Percentiles rank a stretch among this genome's conserved stretches.
phyloP scores from a whole-genome alignment of 1,140 invertebrate genomes.

The Drosophila oshimai region DNA sequence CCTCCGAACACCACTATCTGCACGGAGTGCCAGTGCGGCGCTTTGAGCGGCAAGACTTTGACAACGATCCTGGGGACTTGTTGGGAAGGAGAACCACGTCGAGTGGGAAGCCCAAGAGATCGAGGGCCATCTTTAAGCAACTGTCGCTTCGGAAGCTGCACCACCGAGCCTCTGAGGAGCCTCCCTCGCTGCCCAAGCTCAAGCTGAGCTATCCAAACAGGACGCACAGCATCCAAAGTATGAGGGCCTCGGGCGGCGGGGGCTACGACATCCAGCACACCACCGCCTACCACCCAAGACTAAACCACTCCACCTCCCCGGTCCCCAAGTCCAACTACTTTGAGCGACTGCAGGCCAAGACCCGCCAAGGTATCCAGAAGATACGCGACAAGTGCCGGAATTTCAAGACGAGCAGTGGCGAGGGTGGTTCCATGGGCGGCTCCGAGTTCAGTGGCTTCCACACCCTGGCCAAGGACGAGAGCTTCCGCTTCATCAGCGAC shows the following conservation, averaged over 20 bases:
- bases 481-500: slow-evolving; percentile 79
- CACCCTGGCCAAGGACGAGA: slow-evolving; percentile 73
- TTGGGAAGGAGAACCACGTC: not conserved
- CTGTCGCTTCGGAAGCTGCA: slow-evolving; percentile 61
- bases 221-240: slow-evolving; percentile 76
- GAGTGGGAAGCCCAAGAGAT: slow-evolving; percentile 36
- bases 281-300: slow-evolving; percentile 43
- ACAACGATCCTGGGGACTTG: slow-evolving; percentile 8
- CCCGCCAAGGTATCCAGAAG: slow-evolving; percentile 70
- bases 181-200: slow-evolving; percentile 67
- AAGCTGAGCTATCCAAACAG: slow-evolving; percentile 78
- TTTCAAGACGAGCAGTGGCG: slow-evolving; percentile 49
- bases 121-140: slow-evolving; percentile 65
- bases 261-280: slow-evolving; percentile 66
- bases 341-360: slow-evolving; percentile 74
- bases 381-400: slow-evolving; percentile 80
- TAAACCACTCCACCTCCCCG: slow-evolving; percentile 33
- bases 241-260: slow-evolving; percentile 52
- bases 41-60: slow-evolving; percentile 77
- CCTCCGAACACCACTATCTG: slow-evolving; percentile 51
- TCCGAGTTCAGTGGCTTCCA: slow-evolving; percentile 68
- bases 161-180: slow-evolving; percentile 33
- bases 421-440: slow-evolving; percentile 2
- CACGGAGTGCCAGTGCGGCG: slow-evolving; percentile 64
- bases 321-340: slow-evolving; percentile 68